Conservation (phyloP, 2,888 invertebrate genomes). For the Galerucella calmariensis region DNA sequence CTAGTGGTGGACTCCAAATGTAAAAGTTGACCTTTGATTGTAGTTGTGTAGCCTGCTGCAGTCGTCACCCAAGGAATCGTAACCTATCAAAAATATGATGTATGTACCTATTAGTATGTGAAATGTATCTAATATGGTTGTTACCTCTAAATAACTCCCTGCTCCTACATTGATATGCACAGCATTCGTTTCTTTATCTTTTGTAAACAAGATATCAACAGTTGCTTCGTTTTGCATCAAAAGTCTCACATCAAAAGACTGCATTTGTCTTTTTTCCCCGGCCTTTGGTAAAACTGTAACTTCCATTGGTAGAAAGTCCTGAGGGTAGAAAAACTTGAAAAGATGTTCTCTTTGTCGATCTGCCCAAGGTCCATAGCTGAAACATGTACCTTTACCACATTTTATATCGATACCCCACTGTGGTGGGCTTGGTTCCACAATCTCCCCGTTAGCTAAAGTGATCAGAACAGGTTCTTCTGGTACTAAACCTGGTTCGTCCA, state of each 20-base stretch:
- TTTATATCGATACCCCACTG: constrained; percentile 97
- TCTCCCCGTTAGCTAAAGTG: constrained; percentile 91
- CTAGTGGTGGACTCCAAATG: constrained; percentile 97
- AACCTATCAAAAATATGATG: constrained; percentile 46
- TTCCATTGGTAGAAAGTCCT: constrained; percentile 83
- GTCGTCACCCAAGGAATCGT: constrained; percentile 94
- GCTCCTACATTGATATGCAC: constrained; percentile 95
- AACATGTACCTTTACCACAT: constrained; percentile 93
- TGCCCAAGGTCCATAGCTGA: constrained; percentile 99
- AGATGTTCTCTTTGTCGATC: constrained; percentile 95
- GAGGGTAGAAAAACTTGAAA: constrained; percentile 96
- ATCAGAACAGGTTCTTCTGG: constrained; percentile 92
- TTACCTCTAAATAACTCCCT: constrained; percentile 89
- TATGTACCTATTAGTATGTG: too few relatives aligned
- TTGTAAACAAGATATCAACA: constrained; percentile 95
- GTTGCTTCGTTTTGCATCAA: constrained; percentile 93
- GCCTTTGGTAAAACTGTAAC: constrained; percentile 85
- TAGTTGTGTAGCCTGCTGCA: constrained; percentile 82
- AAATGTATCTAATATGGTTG: too few relatives aligned
- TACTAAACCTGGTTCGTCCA: constrained; percentile 95
- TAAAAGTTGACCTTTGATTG: constrained; percentile 91
- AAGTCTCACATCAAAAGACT: constrained; percentile 91
- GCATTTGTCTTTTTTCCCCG: constrained; percentile 88
- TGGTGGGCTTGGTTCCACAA: constrained; percentile 92
- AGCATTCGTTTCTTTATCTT: constrained; percentile 95